phyloP scores from a whole-genome alignment of 2,113 vertebrate genomes.

The Mastomys natalensis region DNA sequence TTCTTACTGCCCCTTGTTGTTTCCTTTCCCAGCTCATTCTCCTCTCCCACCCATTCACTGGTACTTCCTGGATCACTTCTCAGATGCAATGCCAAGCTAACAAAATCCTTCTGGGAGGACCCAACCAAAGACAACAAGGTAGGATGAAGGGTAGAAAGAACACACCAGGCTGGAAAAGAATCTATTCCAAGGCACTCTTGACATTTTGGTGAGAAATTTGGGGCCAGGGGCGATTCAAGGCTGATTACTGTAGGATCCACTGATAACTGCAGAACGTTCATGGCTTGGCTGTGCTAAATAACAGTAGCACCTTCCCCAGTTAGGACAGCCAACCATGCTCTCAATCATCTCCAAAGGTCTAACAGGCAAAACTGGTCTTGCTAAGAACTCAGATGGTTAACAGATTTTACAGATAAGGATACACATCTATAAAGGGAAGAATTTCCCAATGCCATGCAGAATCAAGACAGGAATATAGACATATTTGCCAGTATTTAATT shows the following conservation, averaged over 20 bases:
- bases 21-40: background rate
- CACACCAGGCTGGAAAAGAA: background rate
- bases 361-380: background rate
- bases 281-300: background rate
- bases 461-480: slow-evolving; percentile 3
- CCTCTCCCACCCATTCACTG: background rate
- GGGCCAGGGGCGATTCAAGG: rapidly evolving
- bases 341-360: background rate
- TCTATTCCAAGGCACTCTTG: background rate
- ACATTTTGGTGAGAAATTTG: background rate
- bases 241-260: background rate
- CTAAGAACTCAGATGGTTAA: background rate
- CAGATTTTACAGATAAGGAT: background rate
- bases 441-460: background rate
- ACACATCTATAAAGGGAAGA: background rate
- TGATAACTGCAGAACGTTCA: background rate
- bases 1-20: too few species aligned
- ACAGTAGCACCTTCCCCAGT: background rate
- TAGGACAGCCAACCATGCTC: background rate
- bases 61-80: background rate
- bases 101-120: background rate
- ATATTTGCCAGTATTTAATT: background rate
- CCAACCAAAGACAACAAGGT: background rate
- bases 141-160: background rate
- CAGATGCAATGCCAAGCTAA: background rate